A percentile compares a stretch with the other conserved stretches of the same genome.
Conservation (phyloP, 1,140 invertebrate genomes). For the Streblospio benedicti region DNA sequence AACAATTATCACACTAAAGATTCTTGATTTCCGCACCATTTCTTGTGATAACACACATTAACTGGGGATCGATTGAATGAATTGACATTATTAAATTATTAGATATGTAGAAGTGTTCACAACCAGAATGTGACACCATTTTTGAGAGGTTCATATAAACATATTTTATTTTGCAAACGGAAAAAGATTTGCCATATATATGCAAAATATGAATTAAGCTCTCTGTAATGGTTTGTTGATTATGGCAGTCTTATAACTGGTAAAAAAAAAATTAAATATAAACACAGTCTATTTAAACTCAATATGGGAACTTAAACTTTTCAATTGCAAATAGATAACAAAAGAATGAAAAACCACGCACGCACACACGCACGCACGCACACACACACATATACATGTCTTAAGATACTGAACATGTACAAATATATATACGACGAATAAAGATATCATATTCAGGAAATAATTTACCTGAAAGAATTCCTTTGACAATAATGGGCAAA, state of each 20-base stretch:
- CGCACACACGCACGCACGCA: not conserved
- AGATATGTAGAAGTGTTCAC: no score
- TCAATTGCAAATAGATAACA: not conserved
- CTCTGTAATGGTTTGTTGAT: no score
- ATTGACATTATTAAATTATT: no score
- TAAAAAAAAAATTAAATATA: conserved; percentile 5
- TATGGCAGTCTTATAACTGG: not conserved
- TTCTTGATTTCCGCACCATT: no score
- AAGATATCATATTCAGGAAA: not conserved
- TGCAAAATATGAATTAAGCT: no score
- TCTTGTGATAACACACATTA: no score
- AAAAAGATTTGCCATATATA: no score
- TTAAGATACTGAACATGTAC: not conserved
- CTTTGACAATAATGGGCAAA: conserved; percentile 80
- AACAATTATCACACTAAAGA: no score
- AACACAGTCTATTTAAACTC: not conserved
- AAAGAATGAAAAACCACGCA: not conserved
- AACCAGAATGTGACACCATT: no score
- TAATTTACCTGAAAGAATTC: conserved; percentile 68
- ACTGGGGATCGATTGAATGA: no score
- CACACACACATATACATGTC: not conserved
- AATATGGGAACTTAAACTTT: not conserved
- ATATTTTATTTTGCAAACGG: no score
- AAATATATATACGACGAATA: not conserved
- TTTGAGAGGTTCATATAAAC: no score